A percentile compares a stretch with the other conserved stretches of the same genome.
These are phyloP conservation scores for Diachasmimorpha longicaudata DNA, from an alignment of 1,140 invertebrate genomes.

Conservation along the genomic window DNA sequence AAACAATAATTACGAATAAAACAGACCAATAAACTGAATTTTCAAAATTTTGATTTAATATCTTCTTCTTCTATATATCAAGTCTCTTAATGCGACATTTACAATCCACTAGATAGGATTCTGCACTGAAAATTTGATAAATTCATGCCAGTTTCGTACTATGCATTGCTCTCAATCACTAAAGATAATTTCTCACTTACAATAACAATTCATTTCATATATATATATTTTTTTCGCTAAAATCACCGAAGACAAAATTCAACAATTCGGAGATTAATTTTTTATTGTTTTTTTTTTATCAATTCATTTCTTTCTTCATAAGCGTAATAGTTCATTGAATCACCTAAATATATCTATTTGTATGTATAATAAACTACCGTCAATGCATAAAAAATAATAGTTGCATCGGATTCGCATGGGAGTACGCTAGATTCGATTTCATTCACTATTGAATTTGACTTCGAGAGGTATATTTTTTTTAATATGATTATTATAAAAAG, in stretches of 20 bases:
- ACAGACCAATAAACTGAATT: not conserved
- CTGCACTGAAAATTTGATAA: not conserved
- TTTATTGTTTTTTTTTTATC: not conserved
- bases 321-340: not conserved
- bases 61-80: not conserved
- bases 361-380: not conserved
- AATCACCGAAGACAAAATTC: not conserved
- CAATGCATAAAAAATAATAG: not conserved
- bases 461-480: not conserved
- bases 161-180: not conserved
- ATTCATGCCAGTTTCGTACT: not conserved
- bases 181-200: not conserved
- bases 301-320: not conserved
- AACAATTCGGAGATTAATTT: not conserved
- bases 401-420: not conserved
- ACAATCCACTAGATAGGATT: too few relatives aligned
- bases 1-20: not conserved
- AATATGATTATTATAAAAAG: not conserved
- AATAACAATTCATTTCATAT: not conserved
- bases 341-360: not conserved
- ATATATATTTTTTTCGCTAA: not conserved
- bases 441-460: not conserved
- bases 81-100: too few relatives aligned
- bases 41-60: too few relatives aligned
- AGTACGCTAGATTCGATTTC: not conserved